These are phyloP conservation scores for Ptilorrhoa leucosticta DNA, from an alignment of 2,113 vertebrate genomes.

Conservation along the genomic window DNA sequence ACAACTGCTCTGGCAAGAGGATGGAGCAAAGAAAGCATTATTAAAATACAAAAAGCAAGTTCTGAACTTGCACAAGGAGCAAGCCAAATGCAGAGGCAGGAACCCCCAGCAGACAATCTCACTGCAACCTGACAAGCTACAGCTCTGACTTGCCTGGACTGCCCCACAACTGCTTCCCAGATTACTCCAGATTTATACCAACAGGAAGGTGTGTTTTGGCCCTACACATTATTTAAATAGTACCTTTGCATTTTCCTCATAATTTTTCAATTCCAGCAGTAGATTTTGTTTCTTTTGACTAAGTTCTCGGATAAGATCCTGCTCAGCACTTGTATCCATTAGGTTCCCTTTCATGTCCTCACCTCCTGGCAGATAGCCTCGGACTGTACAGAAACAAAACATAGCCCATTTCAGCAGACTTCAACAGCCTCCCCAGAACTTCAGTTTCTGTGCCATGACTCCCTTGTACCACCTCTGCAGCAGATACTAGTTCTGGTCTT, in stretches of 20 bases:
- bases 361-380: conserved; percentile 90
- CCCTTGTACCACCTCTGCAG: not conserved
- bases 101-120: not conserved
- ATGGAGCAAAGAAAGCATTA: not conserved
- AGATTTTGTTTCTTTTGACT: conserved; percentile 94
- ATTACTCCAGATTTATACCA: not conserved
- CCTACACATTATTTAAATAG: not conserved
- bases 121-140: not conserved
- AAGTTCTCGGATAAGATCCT: conserved; percentile 92
- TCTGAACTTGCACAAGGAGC: not conserved
- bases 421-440: not conserved
- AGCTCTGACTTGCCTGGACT: not conserved
- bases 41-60: not conserved
- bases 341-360: conserved; percentile 88
- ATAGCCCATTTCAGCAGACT: not conserved
- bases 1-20: not conserved
- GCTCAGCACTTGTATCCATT: conserved; percentile 87
- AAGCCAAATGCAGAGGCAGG: not conserved
- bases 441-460: not conserved
- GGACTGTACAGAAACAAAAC: conserved; percentile 73
- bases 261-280: conserved; percentile 91
- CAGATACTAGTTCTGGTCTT: not conserved
- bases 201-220: not conserved
- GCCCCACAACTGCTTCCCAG: not conserved
- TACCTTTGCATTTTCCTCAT: conserved; percentile 92